Base-by-base conservation (phyloP, 2,797 vertebrate species). In the Sciaenops ocellatus region DNA sequence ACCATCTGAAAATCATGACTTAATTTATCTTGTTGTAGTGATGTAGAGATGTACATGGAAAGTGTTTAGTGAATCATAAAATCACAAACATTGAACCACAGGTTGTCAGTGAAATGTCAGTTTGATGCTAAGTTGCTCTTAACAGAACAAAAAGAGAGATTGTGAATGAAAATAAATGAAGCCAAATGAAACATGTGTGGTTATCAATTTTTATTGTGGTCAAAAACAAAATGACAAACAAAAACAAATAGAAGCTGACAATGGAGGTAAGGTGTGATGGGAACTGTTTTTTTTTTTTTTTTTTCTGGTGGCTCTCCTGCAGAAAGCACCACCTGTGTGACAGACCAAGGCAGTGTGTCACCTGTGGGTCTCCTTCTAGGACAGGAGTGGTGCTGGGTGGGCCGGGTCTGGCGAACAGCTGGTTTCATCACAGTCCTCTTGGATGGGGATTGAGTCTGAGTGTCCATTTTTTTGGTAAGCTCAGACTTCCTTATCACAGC, bases 321-420 rank as follows among this genome's bases (percentile, higher is more conserved):
- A 96, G 91, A 72, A 72, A 80, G 55, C 71, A 86, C 76, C 72
- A 67, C 69, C n/a, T 62, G 85, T 69, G 47, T 64, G 80, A 87
- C 54, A 83, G 78, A 79, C 62, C 59, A 22, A 71, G 73, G 57
- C 68, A 76, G 47, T 52, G 84, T 38, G 84, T 96, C 97, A 99
- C 98, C 98, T 99, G 98, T 98, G 93, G 96, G 95, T 97, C 98
- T 99, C 96, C 98, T 96, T 90, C 98, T 97, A 94, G 97, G 96
- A 95, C 97, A 98, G 95, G 97, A 95, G 93, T 97, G 97, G 94
- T 99, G 97, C 94, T 98, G 98, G 94, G 94, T 94, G 90, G 98
- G 96, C 89, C 98, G 98, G 94, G 97, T 95, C 88, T 99, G 98
- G 91, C 98, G 98, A 93, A 95, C 95, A 76, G 96, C 95, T 87